phyloP scores from a whole-genome alignment of 1,140 invertebrate genomes.

The Orussus abietinus region DNA sequence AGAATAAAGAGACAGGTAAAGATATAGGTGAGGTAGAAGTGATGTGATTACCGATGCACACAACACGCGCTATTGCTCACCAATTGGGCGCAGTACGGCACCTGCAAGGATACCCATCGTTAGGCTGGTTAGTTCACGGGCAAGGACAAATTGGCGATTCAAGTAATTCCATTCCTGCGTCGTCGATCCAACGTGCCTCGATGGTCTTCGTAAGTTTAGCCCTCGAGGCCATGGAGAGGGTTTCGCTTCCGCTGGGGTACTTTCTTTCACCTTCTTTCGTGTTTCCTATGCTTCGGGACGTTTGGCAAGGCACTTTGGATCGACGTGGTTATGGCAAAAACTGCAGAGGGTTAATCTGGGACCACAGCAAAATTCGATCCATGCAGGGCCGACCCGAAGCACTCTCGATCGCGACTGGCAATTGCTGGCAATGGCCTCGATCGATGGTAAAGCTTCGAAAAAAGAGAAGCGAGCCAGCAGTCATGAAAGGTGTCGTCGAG shows the following conservation, averaged over 20 bases:
- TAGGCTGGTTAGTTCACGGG: conserved; percentile 48
- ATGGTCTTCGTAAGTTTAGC: too few species aligned
- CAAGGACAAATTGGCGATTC: conserved; percentile 14
- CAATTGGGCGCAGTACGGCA: conserved; percentile 82
- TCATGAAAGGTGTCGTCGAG: too few species aligned
- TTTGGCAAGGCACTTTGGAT: too few species aligned
- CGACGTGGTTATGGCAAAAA: conserved; percentile 35
- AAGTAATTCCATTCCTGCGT: conserved; percentile 12
- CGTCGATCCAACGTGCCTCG: too few species aligned
- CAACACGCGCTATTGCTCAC: conserved; percentile 88
- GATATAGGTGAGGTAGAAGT: conserved; percentile 54
- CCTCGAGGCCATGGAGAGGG: too few species aligned
- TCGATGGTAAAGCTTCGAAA: conserved; percentile 6
- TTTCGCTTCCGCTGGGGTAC: too few species aligned
- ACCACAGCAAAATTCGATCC: conserved; percentile 41
- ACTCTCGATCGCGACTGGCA: conserved; percentile 33
- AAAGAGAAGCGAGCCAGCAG: conserved; percentile 29
- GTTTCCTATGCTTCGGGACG: too few species aligned
- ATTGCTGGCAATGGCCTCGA: conserved; percentile 6
- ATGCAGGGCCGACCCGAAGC: conserved; percentile 51
- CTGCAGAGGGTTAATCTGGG: conserved; percentile 31
- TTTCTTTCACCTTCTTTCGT: too few species aligned
- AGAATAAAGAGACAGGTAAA: conserved; percentile 26
- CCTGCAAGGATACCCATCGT: conserved; percentile 69
- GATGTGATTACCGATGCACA: conserved; percentile 82